Evolutionary conservation across 2,888 invertebrate species (phyloP), one percentile per base, ranked within the genome.

Genomic region (Chaetoderma sp.): DNA sequence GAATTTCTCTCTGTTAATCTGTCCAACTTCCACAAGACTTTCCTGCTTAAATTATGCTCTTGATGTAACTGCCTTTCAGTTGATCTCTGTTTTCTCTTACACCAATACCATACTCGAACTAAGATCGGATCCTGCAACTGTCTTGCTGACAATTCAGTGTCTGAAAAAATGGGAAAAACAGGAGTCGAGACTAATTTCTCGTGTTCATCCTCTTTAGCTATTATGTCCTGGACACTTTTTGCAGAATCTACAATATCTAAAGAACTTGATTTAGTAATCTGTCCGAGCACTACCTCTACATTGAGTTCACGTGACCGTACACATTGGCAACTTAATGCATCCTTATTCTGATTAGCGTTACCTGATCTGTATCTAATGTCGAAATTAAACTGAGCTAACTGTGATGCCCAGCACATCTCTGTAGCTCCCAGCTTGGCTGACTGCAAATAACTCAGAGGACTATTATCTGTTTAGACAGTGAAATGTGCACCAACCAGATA

Each of bases 351-450:
- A 45, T 73, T 68, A 6, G 33, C 21, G 45, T 62, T 70, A 6
- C 67, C 69, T 18, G 64, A 59, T 18, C 68, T 55, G 50, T 74
- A 66, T 23, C 67, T 66, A 21, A 73, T 68, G 27, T 36, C 52
- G 49, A 73, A 62, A 49, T 72, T 55, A 45, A 71, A 76, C n/a
- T 59, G 54, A 10, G 72, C 64, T 33, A 71, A 59, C 23, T 72
- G 60, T 33, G 68, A 52, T 10, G 60, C 60, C 75, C 72, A 72
- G 8, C 68, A 45, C 60, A 66, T 65, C 59, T 77, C 73, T 25
- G 69, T 65, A 33, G 75, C 74, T 33, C 64, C 66, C 10, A 74
- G 45, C 60, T 74, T 72, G 2, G 65, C 58, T 4, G 59, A 61
- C 36, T 65, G 59, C 1, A 69, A 39, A 28, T 71, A 62, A 23